Evolutionary conservation across 2,797 vertebrate species (phyloP).

Genomic region (Pristis pectinata): DNA sequence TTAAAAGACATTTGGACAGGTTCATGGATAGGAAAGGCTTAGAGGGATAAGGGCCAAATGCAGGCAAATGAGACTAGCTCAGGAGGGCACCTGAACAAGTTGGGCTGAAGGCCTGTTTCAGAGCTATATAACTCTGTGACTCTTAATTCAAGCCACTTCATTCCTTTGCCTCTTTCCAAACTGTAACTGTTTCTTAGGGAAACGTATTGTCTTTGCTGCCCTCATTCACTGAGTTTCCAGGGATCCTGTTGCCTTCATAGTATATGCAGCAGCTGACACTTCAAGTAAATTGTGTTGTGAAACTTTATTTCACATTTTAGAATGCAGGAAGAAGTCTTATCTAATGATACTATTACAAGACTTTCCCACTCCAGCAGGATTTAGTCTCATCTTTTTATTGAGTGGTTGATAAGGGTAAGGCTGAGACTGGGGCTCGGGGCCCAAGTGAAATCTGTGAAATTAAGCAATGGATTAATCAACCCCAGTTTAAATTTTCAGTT

Average conservation of each 20-base stretch:
- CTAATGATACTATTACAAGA: not conserved
- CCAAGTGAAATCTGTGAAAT: too few relatives aligned
- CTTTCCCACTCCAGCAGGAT: not conserved
- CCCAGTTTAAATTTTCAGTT: not conserved
- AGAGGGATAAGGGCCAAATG: too few relatives aligned
- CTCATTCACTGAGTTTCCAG: not conserved
- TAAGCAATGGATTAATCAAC: too few relatives aligned
- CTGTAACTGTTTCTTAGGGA: not conserved
- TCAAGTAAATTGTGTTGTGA: not conserved
- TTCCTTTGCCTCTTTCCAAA: not conserved
- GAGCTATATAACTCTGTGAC: too few relatives aligned
- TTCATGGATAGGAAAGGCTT: too few relatives aligned
- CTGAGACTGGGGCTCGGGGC: too few relatives aligned
- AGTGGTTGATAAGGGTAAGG: too few relatives aligned
- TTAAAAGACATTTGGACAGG: too few relatives aligned
- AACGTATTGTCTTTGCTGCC: not conserved
- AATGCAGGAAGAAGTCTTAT: not conserved
- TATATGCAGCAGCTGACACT: not conserved
- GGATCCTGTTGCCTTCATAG: not conserved
- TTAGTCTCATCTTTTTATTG: not conserved
- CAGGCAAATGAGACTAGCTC: too few relatives aligned
- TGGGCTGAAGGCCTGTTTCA: too few relatives aligned
- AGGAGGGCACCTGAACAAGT: too few relatives aligned
- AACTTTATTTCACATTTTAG: not conserved
- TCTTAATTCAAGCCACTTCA: not conserved